phyloP scores from a whole-genome alignment of 2,113 vertebrate genomes.

The Lycaon pictus region DNA sequence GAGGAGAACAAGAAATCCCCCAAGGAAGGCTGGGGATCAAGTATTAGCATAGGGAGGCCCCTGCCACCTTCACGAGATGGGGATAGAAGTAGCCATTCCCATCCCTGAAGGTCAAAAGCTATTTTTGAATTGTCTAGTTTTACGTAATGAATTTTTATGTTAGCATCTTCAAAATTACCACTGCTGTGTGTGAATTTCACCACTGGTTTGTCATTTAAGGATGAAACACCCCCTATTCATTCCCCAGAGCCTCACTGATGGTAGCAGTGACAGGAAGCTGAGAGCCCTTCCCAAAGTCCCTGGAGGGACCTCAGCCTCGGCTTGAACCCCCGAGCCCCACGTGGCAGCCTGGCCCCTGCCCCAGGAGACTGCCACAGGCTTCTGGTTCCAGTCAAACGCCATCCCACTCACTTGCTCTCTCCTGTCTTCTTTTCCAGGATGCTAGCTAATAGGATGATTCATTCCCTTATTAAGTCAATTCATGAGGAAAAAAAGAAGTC shows the following conservation, averaged over 20 bases:
- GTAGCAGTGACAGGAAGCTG: background rate
- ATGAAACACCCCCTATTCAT: background rate
- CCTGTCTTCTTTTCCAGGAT: constrained; percentile 21
- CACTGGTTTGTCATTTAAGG: background rate
- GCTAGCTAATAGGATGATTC: constrained; percentile 62
- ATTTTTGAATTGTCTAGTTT: constrained; percentile 5
- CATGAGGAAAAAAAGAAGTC: constrained; percentile 37
- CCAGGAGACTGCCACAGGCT: background rate
- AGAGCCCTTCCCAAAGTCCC: background rate
- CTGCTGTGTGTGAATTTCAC: constrained; percentile 17
- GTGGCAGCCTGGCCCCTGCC: background rate
- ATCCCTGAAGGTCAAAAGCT: background rate
- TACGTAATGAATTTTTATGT: constrained; percentile 13
- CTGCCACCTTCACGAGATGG: background rate
- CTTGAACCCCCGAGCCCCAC: background rate
- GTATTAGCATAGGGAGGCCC: background rate
- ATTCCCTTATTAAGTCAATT: constrained; percentile 41
- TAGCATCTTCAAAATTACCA: background rate
- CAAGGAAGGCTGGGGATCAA: background rate
- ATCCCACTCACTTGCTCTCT: background rate
- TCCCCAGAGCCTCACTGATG: background rate
- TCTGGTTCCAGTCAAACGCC: constrained; percentile 48
- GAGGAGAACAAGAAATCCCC: background rate
- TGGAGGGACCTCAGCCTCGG: background rate
- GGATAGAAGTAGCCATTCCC: background rate